Evolutionary conservation across 1,140 invertebrate species (phyloP).

Genomic region (Anastatus disparis): DNA sequence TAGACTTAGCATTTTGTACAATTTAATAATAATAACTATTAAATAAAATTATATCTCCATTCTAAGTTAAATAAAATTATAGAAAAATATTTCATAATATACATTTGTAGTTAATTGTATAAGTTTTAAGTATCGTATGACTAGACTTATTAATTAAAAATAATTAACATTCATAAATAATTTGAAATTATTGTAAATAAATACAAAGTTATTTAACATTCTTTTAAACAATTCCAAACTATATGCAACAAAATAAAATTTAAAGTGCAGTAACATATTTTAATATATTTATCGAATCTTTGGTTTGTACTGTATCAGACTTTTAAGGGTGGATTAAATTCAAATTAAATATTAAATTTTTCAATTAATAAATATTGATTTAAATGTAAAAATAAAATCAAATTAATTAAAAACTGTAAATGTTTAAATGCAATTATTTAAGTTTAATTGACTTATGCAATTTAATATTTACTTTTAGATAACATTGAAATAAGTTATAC

Average conservation of each 20-base stretch:
- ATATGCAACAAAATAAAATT: neutral
- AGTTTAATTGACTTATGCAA: no score
- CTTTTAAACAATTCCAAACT: neutral
- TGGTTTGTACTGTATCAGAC: slow-evolving; percentile 33
- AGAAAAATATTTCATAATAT: slow-evolving; percentile 27
- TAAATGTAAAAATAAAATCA: no score
- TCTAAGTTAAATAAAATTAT: neutral
- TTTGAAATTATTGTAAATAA: neutral
- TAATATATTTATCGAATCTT: slow-evolving; percentile 1
- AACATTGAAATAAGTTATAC: no score
- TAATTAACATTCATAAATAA: neutral
- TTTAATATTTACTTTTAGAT: no score
- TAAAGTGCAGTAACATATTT: neutral
- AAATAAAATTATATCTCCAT: no score
- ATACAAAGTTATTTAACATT: neutral
- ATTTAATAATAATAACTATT: no score
- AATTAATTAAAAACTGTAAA: no score
- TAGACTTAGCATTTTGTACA: no score
- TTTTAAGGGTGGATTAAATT: slow-evolving; percentile 19
- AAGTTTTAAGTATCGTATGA: slow-evolving; percentile 8
- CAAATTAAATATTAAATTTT: neutral
- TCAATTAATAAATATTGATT: neutral
- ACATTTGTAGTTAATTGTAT: neutral
- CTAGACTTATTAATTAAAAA: neutral
- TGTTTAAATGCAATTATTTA: no score